These are phyloP conservation scores for Zoanthus gigantus DNA, from an alignment of 92 coral and sea anemone species.

Conservation along the genomic window DNA sequence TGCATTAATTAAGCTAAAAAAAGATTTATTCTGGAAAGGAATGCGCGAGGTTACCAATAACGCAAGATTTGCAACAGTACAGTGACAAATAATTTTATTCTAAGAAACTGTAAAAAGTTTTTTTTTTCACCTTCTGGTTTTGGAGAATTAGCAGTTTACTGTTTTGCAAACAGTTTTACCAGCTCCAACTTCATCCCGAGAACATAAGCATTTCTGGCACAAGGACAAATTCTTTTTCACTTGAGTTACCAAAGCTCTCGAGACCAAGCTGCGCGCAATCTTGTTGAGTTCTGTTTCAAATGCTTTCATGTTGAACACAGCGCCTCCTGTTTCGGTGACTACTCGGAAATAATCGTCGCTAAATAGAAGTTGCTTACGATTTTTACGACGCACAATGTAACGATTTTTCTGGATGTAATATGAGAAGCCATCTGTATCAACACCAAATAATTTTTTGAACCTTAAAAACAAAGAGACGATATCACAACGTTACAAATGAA, in stretches of 20 bases:
- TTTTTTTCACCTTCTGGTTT: background rate
- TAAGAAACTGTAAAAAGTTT: too few relatives aligned
- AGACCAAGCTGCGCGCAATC: constrained; percentile 18
- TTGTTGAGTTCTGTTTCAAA: constrained; percentile 28
- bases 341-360: constrained; percentile 69
- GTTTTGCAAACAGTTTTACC: constrained; percentile 65
- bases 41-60: too few relatives aligned
- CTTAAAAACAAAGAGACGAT: constrained; percentile 21
- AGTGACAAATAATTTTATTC: too few relatives aligned
- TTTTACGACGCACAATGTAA: constrained; percentile 16
- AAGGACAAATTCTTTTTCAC: constrained; percentile 28
- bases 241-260: constrained; percentile 31
- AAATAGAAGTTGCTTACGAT: constrained; percentile 35
- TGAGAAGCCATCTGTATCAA: constrained; percentile 45
- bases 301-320: constrained; percentile 59
- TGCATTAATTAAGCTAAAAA: too few relatives aligned
- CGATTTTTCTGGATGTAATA: constrained; percentile 40
- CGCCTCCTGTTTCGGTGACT: constrained; percentile 64
- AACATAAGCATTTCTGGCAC: constrained; percentile 58
- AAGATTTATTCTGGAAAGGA: too few relatives aligned
- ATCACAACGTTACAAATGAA: background rate
- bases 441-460: constrained; percentile 55
- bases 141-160: constrained; percentile 6
- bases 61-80: too few relatives aligned
- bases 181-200: constrained; percentile 67